These are phyloP conservation scores for Tetropium fuscum DNA, from an alignment of 2,888 invertebrate genomes.

Conservation along the genomic window DNA sequence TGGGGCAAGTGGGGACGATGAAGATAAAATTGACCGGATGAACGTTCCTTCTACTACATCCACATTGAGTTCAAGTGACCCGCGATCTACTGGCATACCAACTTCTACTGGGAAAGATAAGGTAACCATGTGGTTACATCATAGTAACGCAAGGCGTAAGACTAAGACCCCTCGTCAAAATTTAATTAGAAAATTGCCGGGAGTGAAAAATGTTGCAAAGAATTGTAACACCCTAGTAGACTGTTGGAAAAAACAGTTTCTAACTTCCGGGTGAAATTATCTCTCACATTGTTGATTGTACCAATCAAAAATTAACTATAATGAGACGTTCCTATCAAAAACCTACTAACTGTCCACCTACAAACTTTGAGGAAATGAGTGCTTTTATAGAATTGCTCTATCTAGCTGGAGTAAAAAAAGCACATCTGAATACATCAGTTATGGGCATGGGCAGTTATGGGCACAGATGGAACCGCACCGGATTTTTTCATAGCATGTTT, in stretches of 20 bases:
- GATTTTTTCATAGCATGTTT: constrained; percentile 50
- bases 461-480: constrained; percentile 45
- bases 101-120: too few species aligned
- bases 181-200: constrained; percentile 25
- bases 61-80: too few species aligned
- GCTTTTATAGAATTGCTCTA: constrained; percentile 52
- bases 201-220: constrained; percentile 28
- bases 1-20: too few species aligned
- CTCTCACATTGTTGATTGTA: constrained; percentile 38
- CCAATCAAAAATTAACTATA: constrained; percentile 32
- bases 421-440: constrained; percentile 39
- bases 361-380: constrained; percentile 40
- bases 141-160: too few species aligned
- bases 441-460: constrained; percentile 50
- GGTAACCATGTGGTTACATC: too few species aligned
- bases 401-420: constrained; percentile 47
- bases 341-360: constrained; percentile 30
- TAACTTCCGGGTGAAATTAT: constrained; percentile 37
- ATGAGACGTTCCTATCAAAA: constrained; percentile 14
- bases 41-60: too few species aligned
- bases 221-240: constrained; percentile 4
- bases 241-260: constrained; percentile 13
- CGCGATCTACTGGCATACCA: too few species aligned
- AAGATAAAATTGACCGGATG: too few species aligned
- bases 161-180: too few species aligned